Percentiles rank a stretch among this genome's conserved stretches.
These are phyloP conservation scores for Cydia pomonella DNA, from an alignment of 1,140 invertebrate species.

Conservation along the genomic window DNA sequence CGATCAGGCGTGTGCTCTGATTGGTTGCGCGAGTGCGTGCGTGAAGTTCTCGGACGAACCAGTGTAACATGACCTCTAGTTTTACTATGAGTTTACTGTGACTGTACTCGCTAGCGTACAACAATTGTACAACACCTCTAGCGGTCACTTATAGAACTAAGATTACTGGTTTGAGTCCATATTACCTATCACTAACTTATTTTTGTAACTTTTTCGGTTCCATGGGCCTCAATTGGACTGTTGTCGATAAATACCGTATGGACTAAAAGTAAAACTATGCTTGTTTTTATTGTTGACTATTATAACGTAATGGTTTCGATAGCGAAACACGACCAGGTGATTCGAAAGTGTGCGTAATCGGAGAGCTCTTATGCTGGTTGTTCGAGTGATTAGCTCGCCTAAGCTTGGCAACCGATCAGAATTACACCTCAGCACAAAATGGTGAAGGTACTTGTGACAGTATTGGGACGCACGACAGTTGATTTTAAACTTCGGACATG, in stretches of 20 bases:
- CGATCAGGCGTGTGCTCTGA: constrained; percentile 28
- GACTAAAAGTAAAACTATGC: too few relatives aligned
- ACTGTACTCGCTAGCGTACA: too few relatives aligned
- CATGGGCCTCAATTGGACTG: too few relatives aligned
- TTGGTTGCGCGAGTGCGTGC: background rate
- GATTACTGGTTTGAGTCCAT: too few relatives aligned
- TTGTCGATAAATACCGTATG: too few relatives aligned
- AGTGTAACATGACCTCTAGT: background rate
- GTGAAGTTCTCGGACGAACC: background rate
- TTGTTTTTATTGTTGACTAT: too few relatives aligned
- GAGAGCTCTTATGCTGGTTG: background rate
- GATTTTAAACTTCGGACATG: constrained; percentile 16
- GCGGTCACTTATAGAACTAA: background rate
- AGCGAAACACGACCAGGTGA: too few relatives aligned
- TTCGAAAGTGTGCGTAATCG: background rate
- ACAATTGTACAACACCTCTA: background rate
- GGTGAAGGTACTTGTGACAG: constrained; percentile 56
- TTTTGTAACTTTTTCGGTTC: too few relatives aligned
- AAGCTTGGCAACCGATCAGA: background rate
- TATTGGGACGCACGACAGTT: constrained; percentile 31
- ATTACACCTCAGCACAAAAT: constrained; percentile 53
- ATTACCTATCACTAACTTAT: too few relatives aligned
- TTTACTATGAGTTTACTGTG: background rate
- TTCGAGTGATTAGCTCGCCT: constrained; percentile 35
- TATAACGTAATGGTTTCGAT: too few relatives aligned